These are phyloP conservation scores for Acromyrmex heyeri DNA, from an alignment of 1,140 invertebrate species.

Conservation along the genomic window DNA sequence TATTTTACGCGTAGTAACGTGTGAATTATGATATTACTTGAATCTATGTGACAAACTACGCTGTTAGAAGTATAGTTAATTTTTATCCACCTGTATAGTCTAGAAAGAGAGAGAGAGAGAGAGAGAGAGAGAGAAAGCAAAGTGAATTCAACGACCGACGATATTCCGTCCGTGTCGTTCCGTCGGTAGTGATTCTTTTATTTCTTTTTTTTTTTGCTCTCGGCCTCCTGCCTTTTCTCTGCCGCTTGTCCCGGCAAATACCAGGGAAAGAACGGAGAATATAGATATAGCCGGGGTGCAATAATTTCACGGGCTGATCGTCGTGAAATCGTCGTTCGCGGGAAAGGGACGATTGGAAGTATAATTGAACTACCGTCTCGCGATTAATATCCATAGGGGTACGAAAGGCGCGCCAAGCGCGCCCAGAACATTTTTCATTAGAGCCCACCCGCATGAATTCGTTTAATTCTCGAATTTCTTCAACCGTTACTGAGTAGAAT, in stretches of 20 bases:
- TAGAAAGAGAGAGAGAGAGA: background rate
- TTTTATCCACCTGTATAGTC: conserved; percentile 50
- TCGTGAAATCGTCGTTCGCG: conserved; percentile 70
- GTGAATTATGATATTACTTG: background rate
- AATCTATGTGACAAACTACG: conserved; percentile 34
- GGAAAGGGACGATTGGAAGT: conserved; percentile 75
- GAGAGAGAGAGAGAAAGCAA: background rate
- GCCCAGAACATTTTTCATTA: conserved; percentile 75
- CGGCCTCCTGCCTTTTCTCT: conserved; percentile 60
- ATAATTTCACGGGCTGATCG: conserved; percentile 74
- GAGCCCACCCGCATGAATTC: conserved; percentile 70
- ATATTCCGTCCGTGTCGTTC: conserved; percentile 63
- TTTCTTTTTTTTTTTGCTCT: conserved; percentile 7
- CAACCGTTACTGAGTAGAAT: conserved; percentile 14
- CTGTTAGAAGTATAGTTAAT: conserved; percentile 62
- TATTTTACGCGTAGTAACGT: conserved; percentile 8
- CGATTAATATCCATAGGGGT: conserved; percentile 74
- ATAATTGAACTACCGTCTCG: conserved; percentile 77
- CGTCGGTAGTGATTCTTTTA: conserved; percentile 57
- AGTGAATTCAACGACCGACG: conserved; percentile 71
- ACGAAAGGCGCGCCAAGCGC: conserved; percentile 36
- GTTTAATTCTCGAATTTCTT: conserved; percentile 73
- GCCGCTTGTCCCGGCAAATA: conserved; percentile 63
- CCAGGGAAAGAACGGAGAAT: conserved; percentile 46
- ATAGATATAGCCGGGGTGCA: conserved; percentile 65